Evolutionary conservation across 2,888 invertebrate species (phyloP), one percentile per base, ranked within the genome.

Genomic region (Ophion obscuratus): DNA sequence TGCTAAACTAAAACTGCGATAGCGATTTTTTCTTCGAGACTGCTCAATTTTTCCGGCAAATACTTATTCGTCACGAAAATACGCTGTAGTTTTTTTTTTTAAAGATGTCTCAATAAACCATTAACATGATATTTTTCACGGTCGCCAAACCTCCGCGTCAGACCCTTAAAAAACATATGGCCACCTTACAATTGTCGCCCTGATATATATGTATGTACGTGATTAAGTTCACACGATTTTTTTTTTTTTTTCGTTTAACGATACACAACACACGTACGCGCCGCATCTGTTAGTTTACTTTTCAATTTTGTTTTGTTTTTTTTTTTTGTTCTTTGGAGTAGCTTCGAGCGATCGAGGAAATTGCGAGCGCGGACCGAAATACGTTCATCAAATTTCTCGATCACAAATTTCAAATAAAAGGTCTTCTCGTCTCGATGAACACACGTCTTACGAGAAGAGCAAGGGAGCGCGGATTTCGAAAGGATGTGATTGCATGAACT

Each of bases 311-410:
- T 74, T 57, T 62, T 84, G 31, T 61, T 83, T 61, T 40, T 73
- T 14, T 67, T 31, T 71, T 31, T 71, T 1, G 59, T 83, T 94
- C 93, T 94, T 94, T 93, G 94, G 93, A 92, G 92, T 92, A 90
- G 88, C 87, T 87, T 87, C 87, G 87, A 89, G 76, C 68, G 62
- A 47, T 83, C 83, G 81, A 71, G 83, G 7, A 44, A 75, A 82
- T 59, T 67, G 20, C 67, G 73, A 67, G 36, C 14, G 31, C 62
- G 40, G 17, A 24, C n/a, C 36, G 62, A 68, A 76, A 24, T 44
- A 17, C 53, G 53, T 76, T 79, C 61, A 78, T 31, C 47, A 67
- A 40, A 53, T 77, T 71, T 61, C 61, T 80, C 77, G 66, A 77
- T 77, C 73, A 61, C 77, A 64, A 67, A 31, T 75, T 67, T 81